Evolutionary conservation across 2,113 vertebrate genomes (phyloP), one percentile per base, ranked within the genome.

Genomic region (Gnathonemus echidnorhynchus): DNA sequence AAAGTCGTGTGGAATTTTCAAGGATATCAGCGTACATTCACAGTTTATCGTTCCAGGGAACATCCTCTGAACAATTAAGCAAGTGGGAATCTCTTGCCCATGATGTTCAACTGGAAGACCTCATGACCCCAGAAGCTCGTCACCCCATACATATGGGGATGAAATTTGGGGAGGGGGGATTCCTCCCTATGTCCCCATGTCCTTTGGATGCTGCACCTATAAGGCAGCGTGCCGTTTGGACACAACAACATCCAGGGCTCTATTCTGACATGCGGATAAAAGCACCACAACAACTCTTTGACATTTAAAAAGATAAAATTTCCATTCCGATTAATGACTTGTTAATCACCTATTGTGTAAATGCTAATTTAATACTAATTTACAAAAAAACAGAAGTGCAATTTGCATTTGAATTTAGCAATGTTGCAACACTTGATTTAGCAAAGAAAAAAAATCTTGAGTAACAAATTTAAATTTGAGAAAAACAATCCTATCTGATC

Each of bases 341-440:
- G 24, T 50, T 87, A 52, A 52, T 87, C n/a, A 87, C 9, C 48
- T 87, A 87, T 87, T 35, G 86, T 87, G 13, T 31, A 87, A 50
- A 50, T 53, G 46, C 86, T 53, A 87, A 53, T 53, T 87, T 87
- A 52, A 53, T 52, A 87, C 86, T 53, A 85, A 48, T 85, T 48
- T 80, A 80, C n/a, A 70, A 70, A 45, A 83, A 83, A 83, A 21
- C 42, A 45, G 39, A n/a, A 46, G 21, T 85, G 0, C 83, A 85
- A 85, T 85, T 85, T 85, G 19, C 83, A 85, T 85, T 85, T 85
- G 83, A 48, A 85, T 85, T 42, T 85, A 46, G 45, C 80, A n/a
- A 39, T 48, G 80, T 85, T 48, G 35, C 21, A n/a, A 19, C 35
- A 85, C 45, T 4, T 85, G 35, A 85, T 85, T 85, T 85, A 85